Percentiles rank a stretch among this genome's conserved stretches.
These are phyloP conservation scores for Anas georgica DNA, from an alignment of 2,797 vertebrate genomes.

Conservation along the genomic window DNA sequence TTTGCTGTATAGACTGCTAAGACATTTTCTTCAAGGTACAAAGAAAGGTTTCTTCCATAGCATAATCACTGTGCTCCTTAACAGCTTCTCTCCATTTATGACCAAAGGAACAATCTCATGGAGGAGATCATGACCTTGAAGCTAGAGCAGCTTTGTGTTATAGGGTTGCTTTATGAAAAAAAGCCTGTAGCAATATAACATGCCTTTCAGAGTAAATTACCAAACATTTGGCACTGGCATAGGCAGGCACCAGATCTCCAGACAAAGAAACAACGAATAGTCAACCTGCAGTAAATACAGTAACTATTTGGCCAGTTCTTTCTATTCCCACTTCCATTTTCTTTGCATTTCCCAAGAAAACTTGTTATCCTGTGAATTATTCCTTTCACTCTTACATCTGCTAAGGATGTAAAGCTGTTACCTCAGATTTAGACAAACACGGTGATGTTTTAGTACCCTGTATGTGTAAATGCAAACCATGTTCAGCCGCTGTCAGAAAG, in stretches of 20 bases:
- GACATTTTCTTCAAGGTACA: neutral
- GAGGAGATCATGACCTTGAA: neutral
- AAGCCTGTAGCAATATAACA: neutral
- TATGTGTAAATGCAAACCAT: neutral
- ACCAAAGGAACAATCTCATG: neutral
- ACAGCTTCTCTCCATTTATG: neutral
- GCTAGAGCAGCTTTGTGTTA: neutral
- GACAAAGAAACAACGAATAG: neutral
- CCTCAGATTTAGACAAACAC: neutral
- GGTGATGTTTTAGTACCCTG: neutral
- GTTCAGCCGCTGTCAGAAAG: neutral
- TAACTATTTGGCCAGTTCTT: neutral
- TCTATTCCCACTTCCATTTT: neutral
- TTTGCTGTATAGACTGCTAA: neutral
- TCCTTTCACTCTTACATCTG: neutral
- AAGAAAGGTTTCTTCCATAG: neutral
- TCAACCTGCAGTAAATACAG: neutral
- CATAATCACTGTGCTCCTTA: neutral
- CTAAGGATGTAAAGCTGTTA: neutral
- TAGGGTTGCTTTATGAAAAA: neutral
- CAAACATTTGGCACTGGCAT: neutral
- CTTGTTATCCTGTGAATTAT: neutral
- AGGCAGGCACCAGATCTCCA: neutral
- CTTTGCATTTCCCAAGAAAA: neutral
- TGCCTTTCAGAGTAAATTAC: neutral